A percentile compares a stretch with the other conserved stretches of the same genome.
Evolutionary conservation across 2,113 vertebrate species (phyloP).

Genomic region (Pollachius pollachius): DNA sequence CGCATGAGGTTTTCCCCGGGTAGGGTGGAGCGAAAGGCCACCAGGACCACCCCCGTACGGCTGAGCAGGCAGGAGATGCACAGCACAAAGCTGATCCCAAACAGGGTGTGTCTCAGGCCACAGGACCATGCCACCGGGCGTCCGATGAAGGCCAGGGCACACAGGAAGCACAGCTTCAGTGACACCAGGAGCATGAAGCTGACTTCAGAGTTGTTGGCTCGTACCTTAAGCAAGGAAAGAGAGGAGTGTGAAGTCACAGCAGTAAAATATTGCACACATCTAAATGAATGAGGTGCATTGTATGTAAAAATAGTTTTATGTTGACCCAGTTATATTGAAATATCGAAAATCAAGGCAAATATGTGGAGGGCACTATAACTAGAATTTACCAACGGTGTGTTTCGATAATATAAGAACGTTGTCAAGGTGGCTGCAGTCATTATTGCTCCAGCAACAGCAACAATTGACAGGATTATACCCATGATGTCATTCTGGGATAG

Average conservation of each 20-base stretch:
- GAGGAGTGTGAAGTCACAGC: too few species aligned
- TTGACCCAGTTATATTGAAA: too few species aligned
- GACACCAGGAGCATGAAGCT: constrained; percentile 57
- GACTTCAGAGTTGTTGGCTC: constrained; percentile 57
- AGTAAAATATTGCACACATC: too few species aligned
- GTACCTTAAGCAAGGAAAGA: constrained; percentile 24
- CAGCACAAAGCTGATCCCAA: constrained; percentile 62
- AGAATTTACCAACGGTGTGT: constrained; percentile 38
- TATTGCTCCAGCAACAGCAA: constrained; percentile 40
- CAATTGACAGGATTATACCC: constrained; percentile 43
- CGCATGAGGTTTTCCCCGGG: constrained; percentile 46
- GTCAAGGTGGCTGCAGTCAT: constrained; percentile 40
- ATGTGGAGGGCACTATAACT: not conserved
- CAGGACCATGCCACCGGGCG: constrained; percentile 46
- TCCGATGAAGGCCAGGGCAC: constrained; percentile 46
- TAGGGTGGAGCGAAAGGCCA: constrained; percentile 50
- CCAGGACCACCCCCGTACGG: constrained; percentile 52
- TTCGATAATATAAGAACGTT: constrained; percentile 37
- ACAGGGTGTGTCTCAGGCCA: constrained; percentile 54
- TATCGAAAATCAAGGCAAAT: too few species aligned
- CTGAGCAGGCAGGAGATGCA: constrained; percentile 59
- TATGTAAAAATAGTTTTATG: too few species aligned
- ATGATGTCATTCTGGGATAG: constrained; percentile 51
- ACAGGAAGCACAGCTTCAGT: constrained; percentile 56
- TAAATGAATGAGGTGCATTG: not conserved